Evolutionary conservation across 2,113 vertebrate genomes (phyloP), one percentile per base, ranked within the genome.

Genomic region (Lota lota): DNA sequence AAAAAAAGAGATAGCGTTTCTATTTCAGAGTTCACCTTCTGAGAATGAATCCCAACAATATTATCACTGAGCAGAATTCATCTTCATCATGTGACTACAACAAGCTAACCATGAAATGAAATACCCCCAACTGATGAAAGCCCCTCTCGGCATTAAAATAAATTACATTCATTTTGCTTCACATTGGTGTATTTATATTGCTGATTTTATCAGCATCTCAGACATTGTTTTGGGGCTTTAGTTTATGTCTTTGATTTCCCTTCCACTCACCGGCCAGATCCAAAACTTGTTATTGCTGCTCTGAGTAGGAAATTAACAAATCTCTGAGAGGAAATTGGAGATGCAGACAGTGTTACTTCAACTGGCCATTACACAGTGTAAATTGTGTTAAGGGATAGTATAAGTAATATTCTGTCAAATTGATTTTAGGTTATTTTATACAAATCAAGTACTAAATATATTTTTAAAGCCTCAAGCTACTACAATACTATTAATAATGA

Each of bases 161-260:
- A 81, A 47, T 47, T 47, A 12, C 40, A 8, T 47, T 10, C 40
- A 47, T 47, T 10, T 47, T 47, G 12, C 40, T 47, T 47, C 40
- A 14, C 40, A 47, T 47, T 71, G 78, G 78, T 74, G 74, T 47
- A 82, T 74, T 77, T 69, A 81, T 87, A 87, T 90, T 87, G 73
- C 75, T 83, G 89, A 88, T 88, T 67, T 77, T 85, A 89, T 92
- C 89, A 57, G 71, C 36, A 69, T 71, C 59, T 53, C 58, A 17
- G 16, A 59, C 70, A 72, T 76, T 85, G 68, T 84, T 81, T 64
- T 73, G 78, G 63, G 67, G 61, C 69, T 72, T 70, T 70, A 67
- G 74, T 83, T 82, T 53, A 40, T 67, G 62, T 70, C 74, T 81
- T 88, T 86, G 77, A 87, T 88, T 88, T 87, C 82, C 85, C 81